Conservation (phyloP, 35 echinoderm and acorn worm species). For the Apostichopus californicus region DNA sequence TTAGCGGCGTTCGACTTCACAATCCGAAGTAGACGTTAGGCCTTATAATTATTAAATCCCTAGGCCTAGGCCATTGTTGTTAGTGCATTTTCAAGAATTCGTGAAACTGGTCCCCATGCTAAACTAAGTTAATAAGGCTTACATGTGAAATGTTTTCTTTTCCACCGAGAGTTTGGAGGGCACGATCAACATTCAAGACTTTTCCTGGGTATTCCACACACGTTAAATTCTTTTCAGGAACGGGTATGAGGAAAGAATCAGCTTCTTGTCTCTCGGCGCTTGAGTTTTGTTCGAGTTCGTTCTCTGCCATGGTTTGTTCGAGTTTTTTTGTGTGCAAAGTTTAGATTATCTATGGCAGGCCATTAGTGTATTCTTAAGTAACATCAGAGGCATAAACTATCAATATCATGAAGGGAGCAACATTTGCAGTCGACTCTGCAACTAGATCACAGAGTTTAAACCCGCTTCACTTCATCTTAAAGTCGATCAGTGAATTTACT, state of each 20-base stretch:
- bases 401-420: too few relatives aligned
- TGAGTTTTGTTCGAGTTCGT: not conserved
- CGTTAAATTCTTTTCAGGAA: slow-evolving; percentile 30
- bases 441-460: too few relatives aligned
- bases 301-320: not conserved
- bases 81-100: not conserved
- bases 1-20: too few relatives aligned
- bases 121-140: not conserved
- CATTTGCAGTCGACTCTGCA: too few relatives aligned
- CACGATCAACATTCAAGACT: slow-evolving; percentile 40
- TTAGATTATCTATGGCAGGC: not conserved
- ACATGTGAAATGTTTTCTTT: slow-evolving; percentile 41
- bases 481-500: too few relatives aligned
- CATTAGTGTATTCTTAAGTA: not conserved
- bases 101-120: slow-evolving; percentile 7
- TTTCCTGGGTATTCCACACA: slow-evolving; percentile 52
- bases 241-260: not conserved
- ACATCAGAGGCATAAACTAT: too few relatives aligned
- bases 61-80: too few relatives aligned
- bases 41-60: too few relatives aligned
- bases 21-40: too few relatives aligned
- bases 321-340: not conserved
- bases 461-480: too few relatives aligned
- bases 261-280: not conserved
- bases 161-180: slow-evolving; percentile 49